A percentile compares a stretch with the other conserved stretches of the same genome.
Conservation (phyloP, 1,140 invertebrate species). For the Platyura marginata region DNA sequence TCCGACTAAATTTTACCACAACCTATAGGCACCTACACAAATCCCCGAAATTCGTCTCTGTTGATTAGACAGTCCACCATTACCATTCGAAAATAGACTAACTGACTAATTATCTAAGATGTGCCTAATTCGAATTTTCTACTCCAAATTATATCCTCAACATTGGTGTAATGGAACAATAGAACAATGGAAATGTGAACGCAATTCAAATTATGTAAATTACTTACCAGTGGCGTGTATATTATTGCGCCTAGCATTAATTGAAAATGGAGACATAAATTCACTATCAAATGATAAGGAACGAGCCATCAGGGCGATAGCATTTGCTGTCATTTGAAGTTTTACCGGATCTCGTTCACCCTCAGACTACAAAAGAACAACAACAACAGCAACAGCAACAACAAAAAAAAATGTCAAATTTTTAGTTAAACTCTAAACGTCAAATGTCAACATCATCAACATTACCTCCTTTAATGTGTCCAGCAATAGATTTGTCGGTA, state of each 20-base stretch:
- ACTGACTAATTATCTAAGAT: no score
- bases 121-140: no score
- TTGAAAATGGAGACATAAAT: conserved; percentile 90
- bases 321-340: conserved; percentile 80
- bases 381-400: not conserved
- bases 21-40: no score
- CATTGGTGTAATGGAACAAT: no score
- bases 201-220: no score
- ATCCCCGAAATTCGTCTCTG: no score
- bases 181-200: no score
- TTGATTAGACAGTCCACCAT: no score
- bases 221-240: conserved; percentile 71
- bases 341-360: conserved; percentile 49
- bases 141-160: no score
- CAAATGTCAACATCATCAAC: conserved; percentile 7
- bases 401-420: not conserved
- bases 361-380: conserved; percentile 26
- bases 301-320: conserved; percentile 85
- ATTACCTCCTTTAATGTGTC: conserved; percentile 24
- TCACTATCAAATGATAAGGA: conserved; percentile 82
- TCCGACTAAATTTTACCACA: no score
- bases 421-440: not conserved
- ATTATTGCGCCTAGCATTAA: conserved; percentile 79
- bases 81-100: no score
- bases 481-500: conserved; percentile 69